Evolutionary conservation across 2,888 invertebrate species (phyloP), one percentile per base, ranked within the genome.

Genomic region (Tenthredo amoena): DNA sequence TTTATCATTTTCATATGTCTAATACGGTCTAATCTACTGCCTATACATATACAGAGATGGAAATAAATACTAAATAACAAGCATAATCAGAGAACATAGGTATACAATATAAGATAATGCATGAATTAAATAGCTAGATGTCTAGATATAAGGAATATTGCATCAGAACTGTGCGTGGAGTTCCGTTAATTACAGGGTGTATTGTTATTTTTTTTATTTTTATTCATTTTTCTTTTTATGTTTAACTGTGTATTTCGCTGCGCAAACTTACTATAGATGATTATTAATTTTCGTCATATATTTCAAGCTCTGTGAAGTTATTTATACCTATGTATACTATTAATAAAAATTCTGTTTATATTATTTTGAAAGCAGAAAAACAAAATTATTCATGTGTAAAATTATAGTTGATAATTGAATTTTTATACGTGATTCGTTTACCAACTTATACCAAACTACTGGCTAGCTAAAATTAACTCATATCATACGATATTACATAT

Each of bases 31-130:
- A 71, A 83, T 68, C 68, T 12, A 71, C 83, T 83, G 68, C 83
- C 68, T 31, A 40, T 62, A 62, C 71, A 65, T 62, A 62, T 83
- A 65, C 68, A 83, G 68, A 83, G 83, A 83, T 68, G 50, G 15
- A 83, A 83, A 68, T 83, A 83, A 68, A 83, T 83, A 83, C 83
- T 83, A 83, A 83, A 83, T 83, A 83, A 83, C 83, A 83, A 83
- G 68, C 83, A 58, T 83, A 40, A 83, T 68, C 26, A 71, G n/a
- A 26, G 47, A 50, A 83, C 18, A 77, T 50, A 68, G 12, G 71
- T 68, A 55, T 55, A 74, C 37, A 18, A 74, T 74, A 74, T 21
- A 43, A 68, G 68, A 83, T 26, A 47, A 83, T 47, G 21, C n/a
- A 10, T 68, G 18, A 43, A 31, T 68, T 68, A 68, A 83, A 83